Conservation (phyloP, 2,797 vertebrate species). For the Knipowitschia caucasica region DNA sequence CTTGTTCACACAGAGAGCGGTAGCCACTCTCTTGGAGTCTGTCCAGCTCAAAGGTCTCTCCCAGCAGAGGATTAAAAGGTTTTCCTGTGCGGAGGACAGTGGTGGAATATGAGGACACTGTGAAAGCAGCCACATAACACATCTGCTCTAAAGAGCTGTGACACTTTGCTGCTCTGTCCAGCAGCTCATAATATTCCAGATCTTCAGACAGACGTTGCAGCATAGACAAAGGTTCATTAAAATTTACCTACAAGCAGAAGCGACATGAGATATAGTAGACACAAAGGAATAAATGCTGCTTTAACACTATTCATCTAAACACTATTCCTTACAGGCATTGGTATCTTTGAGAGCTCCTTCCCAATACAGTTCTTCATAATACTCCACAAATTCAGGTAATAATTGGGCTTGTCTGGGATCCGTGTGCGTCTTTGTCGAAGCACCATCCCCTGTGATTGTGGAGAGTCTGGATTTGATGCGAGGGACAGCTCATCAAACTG, state of each 20-base stretch:
- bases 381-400: conserved; percentile 95
- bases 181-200: conserved; percentile 90
- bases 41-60: conserved; percentile 94
- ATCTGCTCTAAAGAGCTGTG: conserved; percentile 92
- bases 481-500: conserved; percentile 76
- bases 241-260: conserved; percentile 82
- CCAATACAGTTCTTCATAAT: conserved; percentile 99
- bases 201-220: conserved; percentile 94
- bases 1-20: conserved; percentile 95
- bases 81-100: conserved; percentile 95
- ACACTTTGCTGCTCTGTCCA: conserved; percentile 86
- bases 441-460: conserved; percentile 76
- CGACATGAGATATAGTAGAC: background rate
- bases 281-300: background rate
- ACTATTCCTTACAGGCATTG: conserved; percentile 83
- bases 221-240: conserved; percentile 97
- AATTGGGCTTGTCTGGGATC: conserved; percentile 93
- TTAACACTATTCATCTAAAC: background rate
- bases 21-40: conserved; percentile 88
- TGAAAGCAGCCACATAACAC: conserved; percentile 93
- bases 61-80: conserved; percentile 94
- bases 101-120: conserved; percentile 94
- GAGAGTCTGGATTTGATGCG: conserved; percentile 76
- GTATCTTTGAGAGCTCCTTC: conserved; percentile 95
- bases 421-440: conserved; percentile 84